Evolutionary conservation across 2,113 vertebrate species (phyloP).

Genomic region (Aleadryas rufinucha): DNA sequence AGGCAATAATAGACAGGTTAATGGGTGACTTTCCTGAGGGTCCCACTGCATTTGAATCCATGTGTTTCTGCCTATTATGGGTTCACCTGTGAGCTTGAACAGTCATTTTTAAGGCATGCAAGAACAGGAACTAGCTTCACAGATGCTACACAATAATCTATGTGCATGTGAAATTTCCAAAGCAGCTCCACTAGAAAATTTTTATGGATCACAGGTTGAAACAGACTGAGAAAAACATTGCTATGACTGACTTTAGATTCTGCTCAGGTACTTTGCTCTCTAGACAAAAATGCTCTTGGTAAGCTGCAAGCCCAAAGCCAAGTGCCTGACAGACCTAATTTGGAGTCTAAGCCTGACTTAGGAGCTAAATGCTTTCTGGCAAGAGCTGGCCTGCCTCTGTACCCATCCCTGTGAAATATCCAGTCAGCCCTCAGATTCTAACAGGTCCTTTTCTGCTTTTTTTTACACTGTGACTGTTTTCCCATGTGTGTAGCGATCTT

Average conservation of each 20-base stretch:
- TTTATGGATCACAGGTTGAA: neutral
- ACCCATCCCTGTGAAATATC: neutral
- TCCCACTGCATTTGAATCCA: neutral
- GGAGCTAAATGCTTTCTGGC: neutral
- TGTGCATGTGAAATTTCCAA: neutral
- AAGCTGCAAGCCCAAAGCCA: neutral
- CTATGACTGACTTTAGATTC: neutral
- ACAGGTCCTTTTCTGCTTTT: neutral
- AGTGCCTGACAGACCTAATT: neutral
- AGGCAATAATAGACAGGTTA: neutral
- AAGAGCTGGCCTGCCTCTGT: neutral
- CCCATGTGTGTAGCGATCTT: neutral
- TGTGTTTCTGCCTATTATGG: neutral
- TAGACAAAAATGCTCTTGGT: neutral
- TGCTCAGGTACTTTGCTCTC: neutral
- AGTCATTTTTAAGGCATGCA: neutral
- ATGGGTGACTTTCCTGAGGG: neutral
- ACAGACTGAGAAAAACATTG: neutral
- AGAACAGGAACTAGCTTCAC: neutral
- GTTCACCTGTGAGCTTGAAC: neutral
- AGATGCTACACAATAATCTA: neutral
- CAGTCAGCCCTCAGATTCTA: neutral
- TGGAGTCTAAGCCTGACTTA: neutral
- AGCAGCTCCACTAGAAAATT: neutral
- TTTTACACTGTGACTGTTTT: neutral